Evolutionary conservation across 2,888 invertebrate genomes (phyloP).

Genomic region (Troides oblongomaculatus): DNA sequence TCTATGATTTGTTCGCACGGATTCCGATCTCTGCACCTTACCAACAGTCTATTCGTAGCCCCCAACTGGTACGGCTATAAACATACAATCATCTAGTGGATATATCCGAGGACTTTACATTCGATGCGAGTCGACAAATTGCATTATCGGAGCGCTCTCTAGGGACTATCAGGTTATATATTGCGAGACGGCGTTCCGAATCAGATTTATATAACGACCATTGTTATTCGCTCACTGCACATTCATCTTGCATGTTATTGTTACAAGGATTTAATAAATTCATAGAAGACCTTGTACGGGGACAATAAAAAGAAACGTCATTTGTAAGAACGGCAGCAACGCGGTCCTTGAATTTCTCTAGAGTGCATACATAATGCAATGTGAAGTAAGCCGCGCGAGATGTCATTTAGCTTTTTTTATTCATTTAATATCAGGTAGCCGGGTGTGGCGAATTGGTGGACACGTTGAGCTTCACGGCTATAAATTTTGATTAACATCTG

Average conservation of each 20-base stretch:
- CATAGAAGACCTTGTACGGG: constrained; percentile 20
- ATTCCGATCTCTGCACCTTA: constrained; percentile 51
- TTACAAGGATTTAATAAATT: constrained; percentile 26
- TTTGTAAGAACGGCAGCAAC: constrained; percentile 42
- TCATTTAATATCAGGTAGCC: constrained; percentile 42
- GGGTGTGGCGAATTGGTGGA: constrained; percentile 22
- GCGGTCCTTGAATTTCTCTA: constrained; percentile 45
- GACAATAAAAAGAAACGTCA: constrained; percentile 42
- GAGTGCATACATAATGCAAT: constrained; percentile 52
- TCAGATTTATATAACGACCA: constrained; percentile 23
- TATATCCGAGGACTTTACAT: constrained; percentile 65
- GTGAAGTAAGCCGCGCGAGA: constrained; percentile 40
- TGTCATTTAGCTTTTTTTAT: constrained; percentile 51
- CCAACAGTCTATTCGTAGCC: constrained; percentile 41
- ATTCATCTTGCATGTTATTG: constrained; percentile 10
- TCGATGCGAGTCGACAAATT: constrained; percentile 63
- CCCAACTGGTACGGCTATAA: constrained; percentile 49
- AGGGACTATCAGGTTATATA: constrained; percentile 46
- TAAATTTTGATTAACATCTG: constrained; percentile 9
- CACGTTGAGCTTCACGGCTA: constrained; percentile 15
- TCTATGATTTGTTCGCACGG: constrained; percentile 67
- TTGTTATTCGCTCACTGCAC: constrained; percentile 11
- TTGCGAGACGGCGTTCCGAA: constrained; percentile 33
- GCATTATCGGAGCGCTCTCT: constrained; percentile 62
- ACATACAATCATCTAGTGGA: constrained; percentile 64